Evolutionary conservation across 1,140 invertebrate species (phyloP), one percentile per base, ranked within the genome.

Genomic region (Drosophila melanica): DNA sequence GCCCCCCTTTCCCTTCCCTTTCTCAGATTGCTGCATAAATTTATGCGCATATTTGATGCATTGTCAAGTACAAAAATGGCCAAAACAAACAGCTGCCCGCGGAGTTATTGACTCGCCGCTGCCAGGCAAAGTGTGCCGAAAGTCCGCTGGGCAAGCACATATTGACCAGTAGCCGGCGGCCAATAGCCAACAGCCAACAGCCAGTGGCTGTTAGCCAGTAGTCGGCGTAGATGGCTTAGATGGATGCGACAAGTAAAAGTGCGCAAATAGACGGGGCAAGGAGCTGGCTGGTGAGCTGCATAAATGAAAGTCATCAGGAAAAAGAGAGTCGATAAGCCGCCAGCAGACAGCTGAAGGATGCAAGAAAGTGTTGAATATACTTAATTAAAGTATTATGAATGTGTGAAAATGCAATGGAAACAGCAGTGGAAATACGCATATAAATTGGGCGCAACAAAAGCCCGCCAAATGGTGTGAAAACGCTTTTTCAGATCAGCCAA

Each of bases 361-460:
- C 67, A 81, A 58, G 82, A 86, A 82, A 86, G 82, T 72, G 82
- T 82, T 86, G 79, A 79, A 73, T 77, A 74, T 67, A 62, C 67
- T 76, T 87, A 87, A 87, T 87, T 87, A 89, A 87, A 66, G 73
- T 67, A 80, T 89, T 87, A 89, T 87, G 79, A 76, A 87, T 87
- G 82, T 86, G 82, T 79, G 82, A 78, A 82, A 85, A 81, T 75
- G 74, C 81, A 33, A 23, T 62, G 23, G 37, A 57, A 66, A 58
- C 3, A 23, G 62, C 41, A 75, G 84, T 76, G 54, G 79, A 79
- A 71, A 63, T 71, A 70, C 51, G 77, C 64, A 54, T 63, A 55
- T 70, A 57, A 82, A 71, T 75, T 59, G 69, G 54, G 45, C 62
- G 41, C 47, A 65, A 67, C 63, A 72, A 72, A 59, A 60, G 47